phyloP scores from a whole-genome alignment of 2,113 vertebrate genomes.

The Apodemus sylvaticus region DNA sequence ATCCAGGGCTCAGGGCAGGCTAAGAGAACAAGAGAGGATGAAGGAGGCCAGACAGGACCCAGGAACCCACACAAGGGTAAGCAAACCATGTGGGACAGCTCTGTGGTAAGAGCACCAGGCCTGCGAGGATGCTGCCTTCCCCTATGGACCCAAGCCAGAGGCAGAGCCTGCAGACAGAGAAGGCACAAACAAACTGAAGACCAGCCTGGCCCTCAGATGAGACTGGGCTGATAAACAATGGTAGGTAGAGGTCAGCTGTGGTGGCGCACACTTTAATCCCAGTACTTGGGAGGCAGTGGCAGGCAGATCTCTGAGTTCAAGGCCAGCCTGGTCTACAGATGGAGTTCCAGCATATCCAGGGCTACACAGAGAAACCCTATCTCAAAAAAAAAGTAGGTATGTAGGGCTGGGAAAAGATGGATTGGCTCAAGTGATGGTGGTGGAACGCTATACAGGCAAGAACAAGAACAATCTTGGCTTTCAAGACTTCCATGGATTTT shows the following conservation, averaged over 20 bases:
- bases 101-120: fast-evolving
- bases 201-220: too few relatives aligned
- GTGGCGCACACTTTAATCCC: too few relatives aligned
- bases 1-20: background rate
- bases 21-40: background rate
- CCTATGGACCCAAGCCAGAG: background rate
- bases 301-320: too few relatives aligned
- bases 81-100: background rate
- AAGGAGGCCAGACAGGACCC: fast-evolving
- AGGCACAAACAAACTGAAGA: too few relatives aligned
- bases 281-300: too few relatives aligned
- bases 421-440: fast-evolving
- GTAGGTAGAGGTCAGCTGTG: background rate
- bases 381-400: too few relatives aligned
- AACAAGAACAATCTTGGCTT: background rate
- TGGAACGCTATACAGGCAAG: fast-evolving
- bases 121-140: background rate
- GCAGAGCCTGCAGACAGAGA: background rate
- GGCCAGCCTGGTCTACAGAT: too few relatives aligned
- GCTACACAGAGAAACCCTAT: too few relatives aligned
- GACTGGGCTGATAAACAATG: background rate
- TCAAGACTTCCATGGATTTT: background rate
- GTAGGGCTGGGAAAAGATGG: fast-evolving
- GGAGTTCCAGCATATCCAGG: too few relatives aligned
- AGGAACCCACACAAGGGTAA: background rate